Evolutionary conservation across 2,888 invertebrate species (phyloP).

Genomic region (Schrankia costaestrigalis): DNA sequence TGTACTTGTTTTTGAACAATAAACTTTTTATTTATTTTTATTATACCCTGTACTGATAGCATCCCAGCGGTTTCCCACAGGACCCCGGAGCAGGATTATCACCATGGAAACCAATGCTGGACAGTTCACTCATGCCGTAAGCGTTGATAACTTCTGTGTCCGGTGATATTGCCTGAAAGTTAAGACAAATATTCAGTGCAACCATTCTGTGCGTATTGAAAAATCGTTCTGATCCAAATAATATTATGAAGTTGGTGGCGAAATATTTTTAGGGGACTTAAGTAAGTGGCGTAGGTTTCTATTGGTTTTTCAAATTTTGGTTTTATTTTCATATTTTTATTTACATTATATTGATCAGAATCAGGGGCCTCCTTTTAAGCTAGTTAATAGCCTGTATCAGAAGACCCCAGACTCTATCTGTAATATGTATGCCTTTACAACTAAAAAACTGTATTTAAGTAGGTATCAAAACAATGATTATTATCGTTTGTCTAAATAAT

Average conservation of each 20-base stretch:
- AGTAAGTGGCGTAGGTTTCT: not conserved
- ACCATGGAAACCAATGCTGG: slow-evolving; percentile 40
- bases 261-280: not conserved
- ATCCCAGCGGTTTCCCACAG: slow-evolving; percentile 49
- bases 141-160: slow-evolving; percentile 43
- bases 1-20: not conserved
- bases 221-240: not conserved
- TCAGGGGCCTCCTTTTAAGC: too few species aligned
- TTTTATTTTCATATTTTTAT: not conserved
- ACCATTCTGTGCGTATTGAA: not conserved
- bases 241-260: not conserved
- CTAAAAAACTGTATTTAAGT: too few species aligned
- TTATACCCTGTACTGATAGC: slow-evolving; percentile 51
- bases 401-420: too few species aligned
- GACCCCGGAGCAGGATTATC: slow-evolving; percentile 34
- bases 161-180: slow-evolving; percentile 47
- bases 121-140: slow-evolving; percentile 62
- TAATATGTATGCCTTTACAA: too few species aligned
- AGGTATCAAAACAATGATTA: too few species aligned
- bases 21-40: not conserved
- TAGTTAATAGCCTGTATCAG: too few species aligned
- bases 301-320: not conserved
- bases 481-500: too few species aligned
- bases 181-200: not conserved
- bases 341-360: too few species aligned